Evolutionary conservation across 2,888 invertebrate genomes (phyloP).

Genomic region (Tiliacea citrago): DNA sequence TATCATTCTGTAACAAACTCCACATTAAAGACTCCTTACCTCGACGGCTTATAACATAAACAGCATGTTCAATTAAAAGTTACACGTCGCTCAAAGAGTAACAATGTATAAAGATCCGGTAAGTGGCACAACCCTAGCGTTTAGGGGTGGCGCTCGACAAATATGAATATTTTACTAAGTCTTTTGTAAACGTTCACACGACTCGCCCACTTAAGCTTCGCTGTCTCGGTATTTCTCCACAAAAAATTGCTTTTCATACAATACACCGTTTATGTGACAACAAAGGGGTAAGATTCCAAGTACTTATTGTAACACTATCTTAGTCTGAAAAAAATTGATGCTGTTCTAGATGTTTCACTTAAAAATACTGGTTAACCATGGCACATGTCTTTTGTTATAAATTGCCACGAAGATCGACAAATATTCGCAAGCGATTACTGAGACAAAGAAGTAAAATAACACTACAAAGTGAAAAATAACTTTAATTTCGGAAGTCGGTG

Average conservation of each 20-base stretch:
- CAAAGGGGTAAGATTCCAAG: slow-evolving; percentile 13
- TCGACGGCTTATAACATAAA: slow-evolving; percentile 27
- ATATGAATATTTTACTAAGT: slow-evolving; percentile 79
- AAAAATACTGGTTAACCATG: not conserved
- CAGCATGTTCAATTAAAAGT: slow-evolving; percentile 54
- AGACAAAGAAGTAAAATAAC: too few species aligned
- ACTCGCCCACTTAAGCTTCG: slow-evolving; percentile 69
- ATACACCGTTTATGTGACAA: slow-evolving; percentile 38
- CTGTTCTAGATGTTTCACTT: not conserved
- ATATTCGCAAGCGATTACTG: not conserved
- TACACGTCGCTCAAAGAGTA: slow-evolving; percentile 33
- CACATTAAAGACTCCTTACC: slow-evolving; percentile 18
- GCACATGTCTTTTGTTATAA: not conserved
- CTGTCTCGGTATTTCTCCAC: slow-evolving; percentile 66
- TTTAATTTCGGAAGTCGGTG: too few species aligned
- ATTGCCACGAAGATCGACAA: not conserved
- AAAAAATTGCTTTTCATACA: slow-evolving; percentile 55
- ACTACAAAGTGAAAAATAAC: too few species aligned
- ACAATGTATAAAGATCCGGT: slow-evolving; percentile 46
- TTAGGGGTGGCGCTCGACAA: slow-evolving; percentile 62
- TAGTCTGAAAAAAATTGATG: not conserved
- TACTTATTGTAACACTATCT: slow-evolving; percentile 29
- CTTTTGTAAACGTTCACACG: slow-evolving; percentile 75
- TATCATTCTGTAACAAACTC: slow-evolving; percentile 7
- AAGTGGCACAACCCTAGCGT: slow-evolving; percentile 55